Evolutionary conservation across 2,888 invertebrate species (phyloP), one percentile per base, ranked within the genome.

Genomic region (Eupithecia subfuscata): DNA sequence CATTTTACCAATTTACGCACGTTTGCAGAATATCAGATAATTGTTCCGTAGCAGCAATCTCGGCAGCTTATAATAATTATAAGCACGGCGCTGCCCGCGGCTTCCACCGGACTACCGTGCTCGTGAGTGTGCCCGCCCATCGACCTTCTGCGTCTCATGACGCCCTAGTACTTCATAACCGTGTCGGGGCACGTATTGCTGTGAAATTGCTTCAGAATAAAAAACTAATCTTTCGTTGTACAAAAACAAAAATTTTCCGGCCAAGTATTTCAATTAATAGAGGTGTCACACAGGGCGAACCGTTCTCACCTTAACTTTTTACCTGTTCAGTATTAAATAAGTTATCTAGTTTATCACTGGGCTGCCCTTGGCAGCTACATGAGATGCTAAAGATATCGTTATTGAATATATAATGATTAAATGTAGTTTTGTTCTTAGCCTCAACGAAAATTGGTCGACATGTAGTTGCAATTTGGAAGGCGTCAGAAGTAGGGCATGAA

Each of bases 41-140:
- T 73, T 71, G 63, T 76, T 52, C 48, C 48, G 43, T 70, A 69
- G 64, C 73, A 43, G 63, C 60, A 30, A 45, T 40, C 45, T 72
- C 72, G 74, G 71, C 75, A 79, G 75, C 79, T 77, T 69, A 78
- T 70, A 74, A 79, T 75, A 79, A 81, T 71, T 78, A 79, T 76
- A 78, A 75, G 74, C 74, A 74, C 64, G 48, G 70, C 43, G 71
- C 76, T 67, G 81, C 82, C 79, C 37, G 72, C 73, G 82, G 82
- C 73, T 74, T 75, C 80, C 69, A 60, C 70, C 77, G 74, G 83
- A 81, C 83, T 83, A 83, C 83, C 79, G 82, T 75, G 79, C 71
- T 84, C 84, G 86, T 86, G 86, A 85, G 77, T 40, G 76, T 76
- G 68, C 78, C 81, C 86, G 85, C 86, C 85, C 75, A 69, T 76